Conservation (phyloP, 2,888 invertebrate species). For the Campoplex capitator region DNA sequence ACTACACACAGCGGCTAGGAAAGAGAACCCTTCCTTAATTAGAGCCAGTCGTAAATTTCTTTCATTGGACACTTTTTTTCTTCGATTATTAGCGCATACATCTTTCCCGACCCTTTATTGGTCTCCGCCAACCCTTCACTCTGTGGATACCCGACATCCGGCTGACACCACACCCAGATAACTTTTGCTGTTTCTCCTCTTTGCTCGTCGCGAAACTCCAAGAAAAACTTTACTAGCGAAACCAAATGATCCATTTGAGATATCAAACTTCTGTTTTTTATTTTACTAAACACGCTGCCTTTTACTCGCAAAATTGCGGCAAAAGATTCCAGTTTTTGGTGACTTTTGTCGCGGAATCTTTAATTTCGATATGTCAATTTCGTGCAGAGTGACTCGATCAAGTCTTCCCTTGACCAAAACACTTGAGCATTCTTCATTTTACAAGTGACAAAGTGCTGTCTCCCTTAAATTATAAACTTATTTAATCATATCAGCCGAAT, state of each 20-base stretch:
- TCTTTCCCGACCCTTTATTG: slow-evolving; percentile 83
- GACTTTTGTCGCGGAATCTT: slow-evolving; percentile 37
- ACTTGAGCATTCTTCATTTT: slow-evolving; percentile 7
- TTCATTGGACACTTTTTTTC: slow-evolving; percentile 84
- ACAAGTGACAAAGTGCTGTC: background rate
- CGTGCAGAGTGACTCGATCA: slow-evolving; percentile 20
- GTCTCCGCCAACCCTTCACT: slow-evolving; percentile 77
- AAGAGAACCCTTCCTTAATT: slow-evolving; percentile 82
- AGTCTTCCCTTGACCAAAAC: background rate
- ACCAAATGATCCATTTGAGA: slow-evolving; percentile 25
- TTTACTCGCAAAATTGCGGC: slow-evolving; percentile 29
- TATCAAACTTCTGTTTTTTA: background rate
- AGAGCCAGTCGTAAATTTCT: slow-evolving; percentile 84
- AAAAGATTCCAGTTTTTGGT: background rate
- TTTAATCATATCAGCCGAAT: background rate
- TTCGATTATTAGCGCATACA: slow-evolving; percentile 85
- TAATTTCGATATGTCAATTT: slow-evolving; percentile 24
- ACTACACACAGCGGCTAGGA: slow-evolving; percentile 38
- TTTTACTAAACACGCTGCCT: background rate
- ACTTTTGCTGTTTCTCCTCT: slow-evolving; percentile 37
- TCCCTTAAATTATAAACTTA: background rate
- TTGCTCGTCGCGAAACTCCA: slow-evolving; percentile 36
- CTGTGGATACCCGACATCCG: slow-evolving; percentile 80
- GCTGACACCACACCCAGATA: slow-evolving; percentile 65
- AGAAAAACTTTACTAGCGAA: slow-evolving; percentile 10